Evolutionary conservation across 2,797 vertebrate species (phyloP).

Genomic region (Enteromius trimaculatus): DNA sequence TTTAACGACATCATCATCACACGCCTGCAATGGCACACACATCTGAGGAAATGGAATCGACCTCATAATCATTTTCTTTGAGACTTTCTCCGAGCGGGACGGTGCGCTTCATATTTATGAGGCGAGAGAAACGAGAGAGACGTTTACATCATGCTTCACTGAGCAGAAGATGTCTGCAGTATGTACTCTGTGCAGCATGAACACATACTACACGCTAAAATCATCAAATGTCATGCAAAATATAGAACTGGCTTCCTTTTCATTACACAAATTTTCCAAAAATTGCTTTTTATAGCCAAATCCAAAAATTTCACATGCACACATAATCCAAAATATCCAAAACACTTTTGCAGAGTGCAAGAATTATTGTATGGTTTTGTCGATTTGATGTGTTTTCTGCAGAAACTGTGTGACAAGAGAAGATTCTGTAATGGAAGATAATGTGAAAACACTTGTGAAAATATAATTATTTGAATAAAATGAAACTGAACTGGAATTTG

Average conservation of each 20-base stretch:
- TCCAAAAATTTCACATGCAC: no score
- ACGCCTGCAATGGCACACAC: background rate
- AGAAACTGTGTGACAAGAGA: no score
- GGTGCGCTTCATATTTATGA: background rate
- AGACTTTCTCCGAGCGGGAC: background rate
- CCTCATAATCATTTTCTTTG: conserved; percentile 1
- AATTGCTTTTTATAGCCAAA: no score
- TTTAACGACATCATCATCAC: conserved; percentile 69
- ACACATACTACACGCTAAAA: background rate
- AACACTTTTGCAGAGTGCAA: no score
- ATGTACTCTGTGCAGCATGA: background rate
- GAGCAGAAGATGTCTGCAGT: background rate
- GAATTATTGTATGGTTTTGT: no score
- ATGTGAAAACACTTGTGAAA: background rate
- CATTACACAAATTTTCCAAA: background rate
- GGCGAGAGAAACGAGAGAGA: background rate
- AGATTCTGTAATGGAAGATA: no score
- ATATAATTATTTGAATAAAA: background rate
- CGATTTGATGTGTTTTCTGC: no score
- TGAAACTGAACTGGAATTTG: background rate
- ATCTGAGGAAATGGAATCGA: background rate
- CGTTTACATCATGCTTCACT: background rate
- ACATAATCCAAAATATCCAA: no score
- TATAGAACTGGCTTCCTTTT: background rate
- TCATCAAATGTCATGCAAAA: background rate